These are phyloP conservation scores for Nomada hirtipes DNA, from an alignment of 2,888 invertebrate genomes.

Conservation along the genomic window DNA sequence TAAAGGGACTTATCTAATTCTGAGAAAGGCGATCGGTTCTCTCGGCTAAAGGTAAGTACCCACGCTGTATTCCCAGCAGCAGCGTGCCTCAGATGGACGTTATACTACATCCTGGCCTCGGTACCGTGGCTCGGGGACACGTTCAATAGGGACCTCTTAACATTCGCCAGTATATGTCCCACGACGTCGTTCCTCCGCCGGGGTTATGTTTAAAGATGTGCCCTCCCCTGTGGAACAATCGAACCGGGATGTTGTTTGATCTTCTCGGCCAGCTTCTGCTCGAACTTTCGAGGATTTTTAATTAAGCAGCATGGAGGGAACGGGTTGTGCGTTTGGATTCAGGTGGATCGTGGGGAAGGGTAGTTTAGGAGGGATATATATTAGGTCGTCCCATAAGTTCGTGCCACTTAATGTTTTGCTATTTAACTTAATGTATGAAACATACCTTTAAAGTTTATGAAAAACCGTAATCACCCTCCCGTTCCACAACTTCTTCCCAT, in stretches of 20 bases:
- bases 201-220: constrained; percentile 48
- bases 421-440: too few species aligned
- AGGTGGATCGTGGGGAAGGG: background rate
- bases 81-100: constrained; percentile 41
- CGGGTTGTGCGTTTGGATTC: too few species aligned
- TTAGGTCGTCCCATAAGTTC: too few species aligned
- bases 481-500: too few species aligned
- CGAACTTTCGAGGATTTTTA: background rate
- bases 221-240: constrained; percentile 28
- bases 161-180: constrained; percentile 45
- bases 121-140: constrained; percentile 32
- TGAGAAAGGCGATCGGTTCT: constrained; percentile 77
- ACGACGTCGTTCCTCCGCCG: constrained; percentile 15
- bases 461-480: too few species aligned
- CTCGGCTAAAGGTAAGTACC: constrained; percentile 68
- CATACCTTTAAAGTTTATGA: too few species aligned
- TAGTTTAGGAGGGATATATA: too few species aligned
- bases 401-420: too few species aligned
- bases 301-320: background rate
- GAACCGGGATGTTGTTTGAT: constrained; percentile 23
- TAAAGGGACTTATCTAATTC: constrained; percentile 80
- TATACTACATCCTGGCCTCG: constrained; percentile 37
- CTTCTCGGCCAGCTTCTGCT: background rate
- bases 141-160: constrained; percentile 41
- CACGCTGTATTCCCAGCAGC: constrained; percentile 63